Evolutionary conservation across 2,888 invertebrate species (phyloP).

Genomic region (Heterodera filipjevi): DNA sequence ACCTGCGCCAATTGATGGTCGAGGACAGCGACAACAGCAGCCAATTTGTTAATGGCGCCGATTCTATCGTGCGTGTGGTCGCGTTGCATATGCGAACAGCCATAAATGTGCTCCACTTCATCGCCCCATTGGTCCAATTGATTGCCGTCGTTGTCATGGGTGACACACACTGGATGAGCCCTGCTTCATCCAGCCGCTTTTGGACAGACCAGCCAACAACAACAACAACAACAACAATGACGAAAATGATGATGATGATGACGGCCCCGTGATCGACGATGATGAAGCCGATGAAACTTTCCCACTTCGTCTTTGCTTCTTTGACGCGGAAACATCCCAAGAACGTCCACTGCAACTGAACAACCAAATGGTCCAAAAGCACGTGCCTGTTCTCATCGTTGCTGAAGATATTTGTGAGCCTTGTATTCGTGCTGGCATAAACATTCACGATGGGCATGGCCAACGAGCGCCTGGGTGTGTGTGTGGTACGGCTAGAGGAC

Average conservation of each 20-base stretch:
- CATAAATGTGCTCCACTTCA: background rate
- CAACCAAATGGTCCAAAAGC: background rate
- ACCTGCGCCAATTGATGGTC: background rate
- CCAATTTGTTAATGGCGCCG: constrained; percentile 15
- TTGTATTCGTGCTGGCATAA: background rate
- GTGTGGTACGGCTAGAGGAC: background rate
- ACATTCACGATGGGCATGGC: background rate
- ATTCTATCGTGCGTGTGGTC: background rate
- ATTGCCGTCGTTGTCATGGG: background rate
- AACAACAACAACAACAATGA: background rate
- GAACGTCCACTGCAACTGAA: background rate
- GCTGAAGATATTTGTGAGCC: background rate
- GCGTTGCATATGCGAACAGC: background rate
- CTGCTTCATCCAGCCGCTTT: background rate
- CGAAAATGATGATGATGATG: background rate
- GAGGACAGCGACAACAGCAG: background rate
- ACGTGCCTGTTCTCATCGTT: background rate
- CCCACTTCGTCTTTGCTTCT: constrained; percentile 1
- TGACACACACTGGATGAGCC: background rate
- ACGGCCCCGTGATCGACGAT: background rate
- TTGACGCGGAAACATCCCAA: constrained; percentile 15
- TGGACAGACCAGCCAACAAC: background rate
- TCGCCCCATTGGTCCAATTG: background rate
- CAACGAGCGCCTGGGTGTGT: constrained; percentile 13
- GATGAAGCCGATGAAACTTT: background rate